phyloP scores from a whole-genome alignment of 2,797 vertebrate species.

The Artibeus lituratus region DNA sequence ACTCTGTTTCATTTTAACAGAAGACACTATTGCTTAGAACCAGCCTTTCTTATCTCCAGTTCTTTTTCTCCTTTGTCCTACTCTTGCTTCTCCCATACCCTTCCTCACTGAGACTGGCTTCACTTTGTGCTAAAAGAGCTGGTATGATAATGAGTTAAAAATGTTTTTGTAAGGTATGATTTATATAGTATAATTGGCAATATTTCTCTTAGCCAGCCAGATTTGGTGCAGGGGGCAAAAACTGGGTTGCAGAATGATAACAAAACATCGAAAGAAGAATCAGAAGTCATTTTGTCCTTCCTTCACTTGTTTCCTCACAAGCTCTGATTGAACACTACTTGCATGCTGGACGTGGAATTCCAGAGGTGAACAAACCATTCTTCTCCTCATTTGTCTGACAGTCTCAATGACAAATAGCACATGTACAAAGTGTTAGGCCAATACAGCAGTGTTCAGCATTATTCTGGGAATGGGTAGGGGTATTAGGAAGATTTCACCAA shows the following conservation, averaged over 20 bases:
- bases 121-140: not conserved
- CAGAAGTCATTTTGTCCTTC: not conserved
- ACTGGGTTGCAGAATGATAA: not conserved
- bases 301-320: not conserved
- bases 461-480: not conserved
- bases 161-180: slow-evolving; percentile 8
- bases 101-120: not conserved
- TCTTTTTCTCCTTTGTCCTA: not conserved
- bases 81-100: not conserved
- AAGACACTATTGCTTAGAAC: not conserved
- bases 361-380: not conserved
- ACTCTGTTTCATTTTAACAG: not conserved
- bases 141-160: not conserved
- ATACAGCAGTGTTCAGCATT: not conserved
- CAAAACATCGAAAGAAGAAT: not conserved
- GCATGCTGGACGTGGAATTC: not conserved
- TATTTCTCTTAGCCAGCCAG: not conserved
- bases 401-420: not conserved
- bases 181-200: not conserved
- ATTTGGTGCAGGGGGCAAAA: not conserved
- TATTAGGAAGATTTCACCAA: not conserved
- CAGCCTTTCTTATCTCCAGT: not conserved
- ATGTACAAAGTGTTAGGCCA: not conserved
- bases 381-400: not conserved
- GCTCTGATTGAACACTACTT: not conserved